A percentile compares a stretch with the other conserved stretches of the same genome.
Evolutionary conservation across 2,888 invertebrate species (phyloP).

Genomic region (Pyrochroa serraticornis): DNA sequence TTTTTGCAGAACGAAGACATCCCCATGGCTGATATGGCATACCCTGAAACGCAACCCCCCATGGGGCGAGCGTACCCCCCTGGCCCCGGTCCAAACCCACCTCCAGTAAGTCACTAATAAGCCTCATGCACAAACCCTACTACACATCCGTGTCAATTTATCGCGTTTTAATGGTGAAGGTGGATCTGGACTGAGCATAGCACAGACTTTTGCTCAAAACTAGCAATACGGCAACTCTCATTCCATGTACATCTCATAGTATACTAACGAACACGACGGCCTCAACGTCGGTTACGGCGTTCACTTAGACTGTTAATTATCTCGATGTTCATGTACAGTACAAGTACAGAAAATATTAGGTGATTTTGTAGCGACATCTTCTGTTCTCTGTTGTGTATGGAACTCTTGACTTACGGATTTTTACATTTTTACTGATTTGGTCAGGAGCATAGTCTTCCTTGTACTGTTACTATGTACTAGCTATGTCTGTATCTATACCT

Average conservation of each 20-base stretch:
- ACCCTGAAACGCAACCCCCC: conserved; percentile 64
- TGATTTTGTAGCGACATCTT: conserved; percentile 27
- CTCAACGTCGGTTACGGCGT: conserved; percentile 44
- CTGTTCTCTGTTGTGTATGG: conserved; percentile 28
- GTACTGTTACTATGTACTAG: conserved; percentile 41
- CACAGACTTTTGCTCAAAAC: conserved; percentile 44
- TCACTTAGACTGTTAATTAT: conserved; percentile 42
- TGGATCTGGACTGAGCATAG: conserved; percentile 43
- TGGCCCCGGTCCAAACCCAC: conserved; percentile 56
- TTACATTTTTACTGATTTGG: conserved; percentile 43
- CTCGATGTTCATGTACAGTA: conserved; percentile 49
- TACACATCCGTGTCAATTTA: conserved; percentile 55
- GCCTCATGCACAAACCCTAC: conserved; percentile 52
- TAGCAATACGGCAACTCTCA: conserved; percentile 48
- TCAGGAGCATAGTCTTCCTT: conserved; percentile 39
- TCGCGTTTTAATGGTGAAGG: conserved; percentile 46
- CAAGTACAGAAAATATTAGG: conserved; percentile 26
- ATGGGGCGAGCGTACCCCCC: conserved; percentile 56
- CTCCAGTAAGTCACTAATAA: conserved; percentile 60
- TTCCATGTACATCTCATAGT: conserved; percentile 39
- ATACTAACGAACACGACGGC: conserved; percentile 48
- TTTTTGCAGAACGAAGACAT: conserved; percentile 74
- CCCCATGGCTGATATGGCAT: conserved; percentile 75
- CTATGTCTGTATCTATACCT: conserved; percentile 45
- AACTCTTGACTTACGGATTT: conserved; percentile 32